Evolutionary conservation across 92 coral and sea anemone genomes (phyloP).

Genomic region (Zoanthus sansibaricus): DNA sequence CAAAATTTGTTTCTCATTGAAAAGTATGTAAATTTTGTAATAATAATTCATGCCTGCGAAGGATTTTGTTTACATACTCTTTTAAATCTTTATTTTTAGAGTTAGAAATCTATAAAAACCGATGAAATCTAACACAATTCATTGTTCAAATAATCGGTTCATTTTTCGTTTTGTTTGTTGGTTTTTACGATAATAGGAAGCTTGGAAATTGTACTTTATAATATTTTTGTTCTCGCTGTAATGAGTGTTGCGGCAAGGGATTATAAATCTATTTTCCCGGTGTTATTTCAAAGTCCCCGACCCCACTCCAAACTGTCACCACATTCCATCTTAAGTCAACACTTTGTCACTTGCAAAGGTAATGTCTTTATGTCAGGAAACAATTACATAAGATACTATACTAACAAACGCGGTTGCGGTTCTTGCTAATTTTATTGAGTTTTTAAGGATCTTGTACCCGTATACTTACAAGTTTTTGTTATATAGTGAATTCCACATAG

Average conservation of each 20-base stretch:
- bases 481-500: constrained; percentile 7
- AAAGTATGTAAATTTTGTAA: background rate
- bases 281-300: constrained; percentile 39
- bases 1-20: background rate
- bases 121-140: background rate
- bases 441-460: background rate
- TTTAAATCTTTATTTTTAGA: background rate
- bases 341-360: constrained; percentile 16
- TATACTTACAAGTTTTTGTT: background rate
- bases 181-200: background rate
- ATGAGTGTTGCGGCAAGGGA: background rate
- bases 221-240: background rate
- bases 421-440: constrained; percentile 1
- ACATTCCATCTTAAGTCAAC: constrained; percentile 8
- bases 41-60: background rate
- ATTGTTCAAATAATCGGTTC: background rate
- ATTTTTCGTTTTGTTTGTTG: background rate
- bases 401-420: constrained; percentile 5
- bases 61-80: constrained; percentile 15
- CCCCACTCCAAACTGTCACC: constrained; percentile 33
- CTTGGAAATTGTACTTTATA: background rate
- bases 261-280: constrained; percentile 12
- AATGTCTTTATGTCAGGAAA: constrained; percentile 17
- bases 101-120: background rate
- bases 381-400: constrained; percentile 4